Conservation (phyloP, 2,888 invertebrate genomes). For the Mythimna vitellina region DNA sequence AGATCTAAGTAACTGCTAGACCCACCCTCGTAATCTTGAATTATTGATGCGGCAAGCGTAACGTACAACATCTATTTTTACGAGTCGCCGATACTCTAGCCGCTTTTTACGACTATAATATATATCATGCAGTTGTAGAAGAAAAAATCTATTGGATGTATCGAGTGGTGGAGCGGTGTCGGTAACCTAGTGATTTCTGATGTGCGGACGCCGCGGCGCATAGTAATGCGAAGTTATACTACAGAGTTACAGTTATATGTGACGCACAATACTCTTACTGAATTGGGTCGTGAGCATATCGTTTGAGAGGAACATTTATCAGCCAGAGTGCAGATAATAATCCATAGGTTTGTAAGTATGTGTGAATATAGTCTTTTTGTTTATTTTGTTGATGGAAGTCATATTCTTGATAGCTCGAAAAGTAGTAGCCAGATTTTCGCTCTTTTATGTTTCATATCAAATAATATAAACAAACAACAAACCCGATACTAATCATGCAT, state of each 20-base stretch:
- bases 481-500: neutral
- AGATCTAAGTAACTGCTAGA: slow-evolving; percentile 64
- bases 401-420: neutral
- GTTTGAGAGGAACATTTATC: slow-evolving; percentile 57
- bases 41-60: slow-evolving; percentile 85
- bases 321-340: slow-evolving; percentile 48
- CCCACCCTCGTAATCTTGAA: slow-evolving; percentile 82
- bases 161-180: slow-evolving; percentile 80
- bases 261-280: slow-evolving; percentile 67
- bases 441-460: neutral
- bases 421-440: neutral
- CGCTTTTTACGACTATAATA: slow-evolving; percentile 85
- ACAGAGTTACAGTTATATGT: slow-evolving; percentile 70
- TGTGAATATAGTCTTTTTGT: slow-evolving; percentile 15
- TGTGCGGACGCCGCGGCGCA: slow-evolving; percentile 77
- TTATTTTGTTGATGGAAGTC: slow-evolving; percentile 5
- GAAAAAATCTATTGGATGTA: slow-evolving; percentile 83
- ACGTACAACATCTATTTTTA: slow-evolving; percentile 87
- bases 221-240: slow-evolving; percentile 72
- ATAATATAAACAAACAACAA: neutral
- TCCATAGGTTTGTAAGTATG: slow-evolving; percentile 33
- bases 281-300: slow-evolving; percentile 69
- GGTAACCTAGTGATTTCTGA: slow-evolving; percentile 82
- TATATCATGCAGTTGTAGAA: slow-evolving; percentile 84
- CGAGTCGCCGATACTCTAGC: slow-evolving; percentile 77